Evolutionary conservation across 2,113 vertebrate species (phyloP).

Genomic region (Erythrocebus patas): DNA sequence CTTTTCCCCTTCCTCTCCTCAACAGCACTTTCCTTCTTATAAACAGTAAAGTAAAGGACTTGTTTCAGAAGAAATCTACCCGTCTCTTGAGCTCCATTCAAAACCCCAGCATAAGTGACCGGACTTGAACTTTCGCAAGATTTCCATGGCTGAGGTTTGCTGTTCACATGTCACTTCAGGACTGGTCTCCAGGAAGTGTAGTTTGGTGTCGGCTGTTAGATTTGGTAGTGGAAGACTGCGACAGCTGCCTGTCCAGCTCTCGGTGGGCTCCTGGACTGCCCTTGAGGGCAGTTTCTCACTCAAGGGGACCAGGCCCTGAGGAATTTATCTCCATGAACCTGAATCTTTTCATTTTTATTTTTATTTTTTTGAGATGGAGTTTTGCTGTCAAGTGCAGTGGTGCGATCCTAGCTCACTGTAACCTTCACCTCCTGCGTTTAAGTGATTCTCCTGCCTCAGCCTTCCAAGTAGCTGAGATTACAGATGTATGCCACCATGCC

Average conservation of each 20-base stretch:
- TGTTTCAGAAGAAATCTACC: neutral
- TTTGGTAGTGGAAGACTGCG: fast-evolving
- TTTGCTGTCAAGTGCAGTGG: too few species aligned
- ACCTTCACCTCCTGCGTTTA: too few species aligned
- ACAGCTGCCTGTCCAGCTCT: neutral
- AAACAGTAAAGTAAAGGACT: neutral
- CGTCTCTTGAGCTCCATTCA: neutral
- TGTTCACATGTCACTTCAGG: neutral
- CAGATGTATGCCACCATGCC: too few species aligned
- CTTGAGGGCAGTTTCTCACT: neutral
- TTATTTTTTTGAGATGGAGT: too few species aligned
- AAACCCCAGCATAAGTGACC: neutral
- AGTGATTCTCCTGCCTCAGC: too few species aligned
- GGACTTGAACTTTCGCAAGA: neutral
- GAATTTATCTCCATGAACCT: neutral
- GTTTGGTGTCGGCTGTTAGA: neutral
- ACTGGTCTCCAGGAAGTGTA: neutral
- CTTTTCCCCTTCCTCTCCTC: neutral
- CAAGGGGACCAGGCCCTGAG: neutral
- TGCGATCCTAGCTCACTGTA: too few species aligned
- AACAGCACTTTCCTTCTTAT: neutral
- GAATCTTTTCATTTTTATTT: neutral
- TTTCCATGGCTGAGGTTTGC: neutral
- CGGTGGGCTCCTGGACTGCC: neutral
- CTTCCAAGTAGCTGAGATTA: too few species aligned